Percentiles rank a stretch among this genome's conserved stretches.
Conservation (phyloP, 2,888 invertebrate species). For the Dryomyza anilis region DNA sequence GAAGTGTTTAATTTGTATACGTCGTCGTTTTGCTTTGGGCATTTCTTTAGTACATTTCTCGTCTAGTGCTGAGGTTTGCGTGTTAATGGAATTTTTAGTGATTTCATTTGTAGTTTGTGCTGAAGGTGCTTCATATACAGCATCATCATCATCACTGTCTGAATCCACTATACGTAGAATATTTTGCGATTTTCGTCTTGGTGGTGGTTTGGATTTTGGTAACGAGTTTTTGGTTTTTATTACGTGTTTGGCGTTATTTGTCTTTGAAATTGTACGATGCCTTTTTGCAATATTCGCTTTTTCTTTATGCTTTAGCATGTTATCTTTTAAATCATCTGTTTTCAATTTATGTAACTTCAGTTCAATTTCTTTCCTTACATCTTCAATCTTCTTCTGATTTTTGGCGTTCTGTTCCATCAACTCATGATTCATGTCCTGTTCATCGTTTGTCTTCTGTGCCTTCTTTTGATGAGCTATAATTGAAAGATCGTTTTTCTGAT, state of each 20-base stretch:
- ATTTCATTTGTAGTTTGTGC: neutral
- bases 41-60: too few species aligned
- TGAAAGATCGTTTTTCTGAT: too few species aligned
- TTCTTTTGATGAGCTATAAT: too few species aligned
- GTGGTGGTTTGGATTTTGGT: neutral
- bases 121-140: neutral
- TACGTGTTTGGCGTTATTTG: neutral
- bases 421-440: neutral
- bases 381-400: neutral
- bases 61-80: too few species aligned
- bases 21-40: too few species aligned
- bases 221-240: neutral
- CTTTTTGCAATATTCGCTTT: too few species aligned
- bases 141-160: conserved; percentile 9
- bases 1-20: too few species aligned
- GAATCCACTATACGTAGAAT: conserved; percentile 17
- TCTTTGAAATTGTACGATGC: neutral
- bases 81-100: too few species aligned
- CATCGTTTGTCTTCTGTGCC: neutral
- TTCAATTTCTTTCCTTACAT: neutral
- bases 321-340: too few species aligned
- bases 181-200: neutral
- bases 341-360: too few species aligned
- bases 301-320: too few species aligned
- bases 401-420: neutral